These are phyloP conservation scores for Itoplectis maculator DNA, from an alignment of 2,888 invertebrate genomes.

Conservation along the genomic window DNA sequence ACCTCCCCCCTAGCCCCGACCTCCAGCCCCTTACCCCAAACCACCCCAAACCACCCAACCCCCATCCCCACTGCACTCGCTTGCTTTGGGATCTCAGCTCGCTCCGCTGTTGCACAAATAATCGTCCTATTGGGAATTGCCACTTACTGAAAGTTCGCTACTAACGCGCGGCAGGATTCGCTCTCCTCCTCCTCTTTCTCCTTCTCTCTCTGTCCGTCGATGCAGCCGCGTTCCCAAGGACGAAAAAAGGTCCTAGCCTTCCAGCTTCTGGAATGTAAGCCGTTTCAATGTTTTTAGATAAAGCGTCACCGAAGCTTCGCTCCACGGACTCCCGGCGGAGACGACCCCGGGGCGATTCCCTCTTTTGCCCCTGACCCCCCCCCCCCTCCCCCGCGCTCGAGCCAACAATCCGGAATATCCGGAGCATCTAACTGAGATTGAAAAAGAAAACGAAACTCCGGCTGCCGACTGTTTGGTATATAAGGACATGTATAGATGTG, in stretches of 20 bases:
- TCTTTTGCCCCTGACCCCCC: background rate
- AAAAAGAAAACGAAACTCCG: constrained; percentile 51
- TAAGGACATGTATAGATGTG: background rate
- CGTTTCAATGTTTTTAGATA: constrained; percentile 51
- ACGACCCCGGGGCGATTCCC: background rate
- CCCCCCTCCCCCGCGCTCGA: background rate
- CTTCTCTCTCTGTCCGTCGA: background rate
- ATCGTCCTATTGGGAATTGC: constrained; percentile 76
- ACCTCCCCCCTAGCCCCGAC: too few relatives aligned
- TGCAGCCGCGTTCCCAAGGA: background rate
- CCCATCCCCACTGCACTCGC: background rate
- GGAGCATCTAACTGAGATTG: constrained; percentile 56
- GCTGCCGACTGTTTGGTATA: background rate
- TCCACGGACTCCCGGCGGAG: constrained; percentile 11
- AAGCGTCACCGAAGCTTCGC: constrained; percentile 13
- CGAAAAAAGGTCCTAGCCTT: constrained; percentile 26
- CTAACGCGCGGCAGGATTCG: constrained; percentile 70
- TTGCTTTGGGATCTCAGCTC: background rate
- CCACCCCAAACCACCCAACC: too few relatives aligned
- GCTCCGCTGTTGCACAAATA: constrained; percentile 72
- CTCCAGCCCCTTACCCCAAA: too few relatives aligned
- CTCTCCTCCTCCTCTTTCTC: too few relatives aligned
- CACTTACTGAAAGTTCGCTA: constrained; percentile 76
- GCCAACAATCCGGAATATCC: constrained; percentile 45
- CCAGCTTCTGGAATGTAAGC: constrained; percentile 33